phyloP scores from a whole-genome alignment of 2,888 invertebrate genomes.

The Diadegma fenestrale region DNA sequence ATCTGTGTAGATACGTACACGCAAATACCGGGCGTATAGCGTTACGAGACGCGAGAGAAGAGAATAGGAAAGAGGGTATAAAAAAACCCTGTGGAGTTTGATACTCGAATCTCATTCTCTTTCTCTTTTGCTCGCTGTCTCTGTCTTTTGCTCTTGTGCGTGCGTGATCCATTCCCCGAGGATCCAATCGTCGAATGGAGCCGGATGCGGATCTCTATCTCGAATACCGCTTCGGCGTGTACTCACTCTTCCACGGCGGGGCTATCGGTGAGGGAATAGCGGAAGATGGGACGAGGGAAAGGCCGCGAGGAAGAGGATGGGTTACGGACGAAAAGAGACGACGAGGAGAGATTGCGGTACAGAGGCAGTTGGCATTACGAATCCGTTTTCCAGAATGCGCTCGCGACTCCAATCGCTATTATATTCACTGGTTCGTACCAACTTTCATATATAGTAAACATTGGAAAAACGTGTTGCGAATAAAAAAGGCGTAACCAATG shows the following conservation, averaged over 20 bases:
- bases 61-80: conserved; percentile 48
- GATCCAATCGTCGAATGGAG: conserved; percentile 68
- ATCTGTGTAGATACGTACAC: conserved; percentile 6
- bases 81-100: conserved; percentile 58
- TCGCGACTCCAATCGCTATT: conserved; percentile 59
- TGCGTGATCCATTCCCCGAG: conserved; percentile 67
- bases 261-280: conserved; percentile 43
- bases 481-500: background rate
- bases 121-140: background rate
- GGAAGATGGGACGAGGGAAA: background rate
- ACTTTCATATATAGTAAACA: conserved; percentile 3
- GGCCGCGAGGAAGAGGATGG: conserved; percentile 10
- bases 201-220: conserved; percentile 69
- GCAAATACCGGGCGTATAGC: conserved; percentile 27
- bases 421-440: conserved; percentile 56
- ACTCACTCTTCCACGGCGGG: conserved; percentile 25
- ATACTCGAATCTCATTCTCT: conserved; percentile 55
- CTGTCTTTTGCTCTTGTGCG: conserved; percentile 12
- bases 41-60: conserved; percentile 43
- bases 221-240: conserved; percentile 52
- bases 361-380: conserved; percentile 61
- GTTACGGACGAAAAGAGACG: conserved; percentile 1
- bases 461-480: background rate
- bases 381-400: conserved; percentile 58
- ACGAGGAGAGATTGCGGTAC: conserved; percentile 27